Evolutionary conservation across 2,113 vertebrate species (phyloP), one percentile per base, ranked within the genome.

Genomic region (Uria aalge): DNA sequence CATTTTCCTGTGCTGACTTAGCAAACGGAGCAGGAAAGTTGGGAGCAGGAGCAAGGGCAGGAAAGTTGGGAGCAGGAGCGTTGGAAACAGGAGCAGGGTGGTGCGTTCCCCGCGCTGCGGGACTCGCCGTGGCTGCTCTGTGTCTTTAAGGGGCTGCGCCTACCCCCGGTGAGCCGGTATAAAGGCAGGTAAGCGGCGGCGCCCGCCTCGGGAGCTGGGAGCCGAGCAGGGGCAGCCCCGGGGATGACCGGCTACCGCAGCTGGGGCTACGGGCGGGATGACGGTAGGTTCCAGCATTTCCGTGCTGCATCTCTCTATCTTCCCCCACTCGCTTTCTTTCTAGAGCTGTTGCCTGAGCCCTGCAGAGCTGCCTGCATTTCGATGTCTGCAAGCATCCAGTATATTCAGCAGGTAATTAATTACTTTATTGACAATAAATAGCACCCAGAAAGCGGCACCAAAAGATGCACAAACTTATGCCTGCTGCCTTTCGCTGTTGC

Each of bases 191-290:
- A 63, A 94, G 92, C 96, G 92, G 96, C 96, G 62, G 78, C 79
- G 29, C 88, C 88, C 76, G 24, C 24, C 14, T 15, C 6, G 59
- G 59, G n/a, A 38, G 77, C 64, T 24, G 36, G 20, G 63, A 32
- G 82, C 64, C 11, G n/a, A 67, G 94, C 88, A 53, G 95, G 88
- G 94, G 89, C 74, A 19, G 95, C 55, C 69, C 84, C 90, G 60
- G 91, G 68, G 47, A 99, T 99, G 99, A 99, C 98, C 34, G 98
- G 99, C 59, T 98, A 98, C 71, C 98, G 93, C 91, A 79, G 96
- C 72, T 99, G 99, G 99, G 99, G 99, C 93, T 99, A 99, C 83
- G 99, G 99, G 85, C 98, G 98, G 93, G 98, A 99, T 92, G 98
- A 99, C 96, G 99, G 99, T 99, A 98, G 98, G 99, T 94, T 12